Evolutionary conservation across 2,797 vertebrate genomes (phyloP).

Genomic region (Falco novaeseelandiae): DNA sequence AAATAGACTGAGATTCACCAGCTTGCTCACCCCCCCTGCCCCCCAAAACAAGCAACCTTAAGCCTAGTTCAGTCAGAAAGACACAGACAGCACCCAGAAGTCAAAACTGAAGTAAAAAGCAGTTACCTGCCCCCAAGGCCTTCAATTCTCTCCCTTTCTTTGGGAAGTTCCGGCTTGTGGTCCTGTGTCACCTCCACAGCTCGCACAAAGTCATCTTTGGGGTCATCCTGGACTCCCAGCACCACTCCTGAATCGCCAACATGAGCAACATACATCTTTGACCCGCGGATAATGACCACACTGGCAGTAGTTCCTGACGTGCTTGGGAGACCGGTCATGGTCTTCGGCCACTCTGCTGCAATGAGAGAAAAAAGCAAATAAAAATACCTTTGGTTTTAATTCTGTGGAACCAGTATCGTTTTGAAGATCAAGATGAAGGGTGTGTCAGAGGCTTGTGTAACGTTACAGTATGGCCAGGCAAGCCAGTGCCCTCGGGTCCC

Average conservation of each 20-base stretch:
- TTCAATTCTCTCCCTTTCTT: constrained; percentile 93
- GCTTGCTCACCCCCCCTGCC: neutral
- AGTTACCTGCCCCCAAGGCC: constrained; percentile 93
- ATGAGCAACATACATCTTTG: constrained; percentile 93
- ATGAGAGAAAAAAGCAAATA: neutral
- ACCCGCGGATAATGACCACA: constrained; percentile 90
- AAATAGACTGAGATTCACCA: neutral
- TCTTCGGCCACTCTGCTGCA: constrained; percentile 96
- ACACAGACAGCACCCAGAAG: neutral
- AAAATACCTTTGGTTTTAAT: neutral
- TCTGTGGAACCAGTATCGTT: neutral
- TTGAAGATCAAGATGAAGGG: neutral
- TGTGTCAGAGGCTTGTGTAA: neutral
- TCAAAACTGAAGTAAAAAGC: neutral
- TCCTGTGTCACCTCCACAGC: constrained; percentile 95
- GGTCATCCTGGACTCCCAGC: constrained; percentile 91
- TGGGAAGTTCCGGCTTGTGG: constrained; percentile 94
- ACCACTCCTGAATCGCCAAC: constrained; percentile 96
- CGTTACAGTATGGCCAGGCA: accelerated
- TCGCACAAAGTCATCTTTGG: constrained; percentile 85
- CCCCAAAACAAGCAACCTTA: neutral
- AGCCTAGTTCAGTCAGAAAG: neutral
- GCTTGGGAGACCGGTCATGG: constrained; percentile 93
- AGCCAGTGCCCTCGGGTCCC: neutral
- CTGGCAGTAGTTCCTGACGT: constrained; percentile 96